Evolutionary conservation across 2,888 invertebrate genomes (phyloP).

Genomic region (Itoplectis maculator): DNA sequence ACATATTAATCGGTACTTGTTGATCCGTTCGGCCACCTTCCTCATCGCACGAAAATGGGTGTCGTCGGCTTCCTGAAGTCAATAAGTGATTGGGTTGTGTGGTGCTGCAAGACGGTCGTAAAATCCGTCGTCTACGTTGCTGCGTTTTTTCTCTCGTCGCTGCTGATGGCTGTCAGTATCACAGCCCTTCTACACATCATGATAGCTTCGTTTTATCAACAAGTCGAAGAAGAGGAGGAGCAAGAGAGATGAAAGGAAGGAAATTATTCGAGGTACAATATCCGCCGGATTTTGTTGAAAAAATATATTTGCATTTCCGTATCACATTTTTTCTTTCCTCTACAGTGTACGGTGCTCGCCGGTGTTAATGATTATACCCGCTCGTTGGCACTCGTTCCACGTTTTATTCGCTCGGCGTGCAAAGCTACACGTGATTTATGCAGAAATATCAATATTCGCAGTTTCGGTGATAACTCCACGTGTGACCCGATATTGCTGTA

Average conservation of each 20-base stretch:
- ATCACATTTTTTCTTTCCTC: slow-evolving; percentile 74
- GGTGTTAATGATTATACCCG: slow-evolving; percentile 49
- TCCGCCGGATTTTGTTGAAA: slow-evolving; percentile 65
- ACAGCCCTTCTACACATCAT: slow-evolving; percentile 65
- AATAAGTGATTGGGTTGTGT: slow-evolving; percentile 67
- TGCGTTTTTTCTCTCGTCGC: slow-evolving; percentile 63
- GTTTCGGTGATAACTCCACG: slow-evolving; percentile 21
- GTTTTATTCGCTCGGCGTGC: slow-evolving; percentile 32
- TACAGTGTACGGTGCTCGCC: slow-evolving; percentile 68
- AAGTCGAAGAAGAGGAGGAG: slow-evolving; percentile 54
- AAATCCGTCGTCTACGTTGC: slow-evolving; percentile 67
- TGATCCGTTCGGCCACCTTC: neutral
- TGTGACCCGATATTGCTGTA: slow-evolving; percentile 56
- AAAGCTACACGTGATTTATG: neutral
- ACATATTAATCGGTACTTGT: neutral
- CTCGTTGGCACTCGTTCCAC: slow-evolving; percentile 22
- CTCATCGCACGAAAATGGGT: slow-evolving; percentile 54
- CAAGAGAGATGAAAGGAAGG: slow-evolving; percentile 32
- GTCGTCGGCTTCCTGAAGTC: slow-evolving; percentile 57
- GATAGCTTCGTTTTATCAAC: slow-evolving; percentile 61
- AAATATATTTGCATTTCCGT: slow-evolving; percentile 75
- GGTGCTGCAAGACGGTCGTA: slow-evolving; percentile 58
- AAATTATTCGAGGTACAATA: slow-evolving; percentile 35
- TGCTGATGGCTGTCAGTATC: slow-evolving; percentile 65
- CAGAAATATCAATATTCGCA: slow-evolving; percentile 14